A percentile compares a stretch with the other conserved stretches of the same genome.
phyloP scores from a whole-genome alignment of 2,888 invertebrate species.

The Netelia fuscicornis region DNA sequence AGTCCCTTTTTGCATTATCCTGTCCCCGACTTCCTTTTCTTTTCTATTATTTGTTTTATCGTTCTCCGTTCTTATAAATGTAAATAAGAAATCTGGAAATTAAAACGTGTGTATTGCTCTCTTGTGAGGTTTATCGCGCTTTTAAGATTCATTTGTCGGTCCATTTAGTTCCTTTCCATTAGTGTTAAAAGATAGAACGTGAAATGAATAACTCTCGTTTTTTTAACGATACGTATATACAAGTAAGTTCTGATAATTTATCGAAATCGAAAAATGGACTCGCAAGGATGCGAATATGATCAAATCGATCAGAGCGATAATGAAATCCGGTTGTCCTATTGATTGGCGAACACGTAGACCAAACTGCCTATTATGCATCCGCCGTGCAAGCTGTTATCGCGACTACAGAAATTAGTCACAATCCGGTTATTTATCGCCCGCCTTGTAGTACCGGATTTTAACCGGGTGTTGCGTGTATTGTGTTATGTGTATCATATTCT shows the following conservation, averaged over 20 bases:
- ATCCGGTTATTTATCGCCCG: constrained; percentile 21
- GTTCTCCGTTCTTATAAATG: background rate
- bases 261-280: constrained; percentile 19
- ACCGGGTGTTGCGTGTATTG: background rate
- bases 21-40: background rate
- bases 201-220: no score
- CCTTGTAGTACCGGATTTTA: background rate
- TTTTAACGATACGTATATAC: background rate
- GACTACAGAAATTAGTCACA: constrained; percentile 40
- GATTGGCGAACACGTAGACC: background rate
- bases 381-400: background rate
- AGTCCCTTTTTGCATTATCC: constrained; percentile 18
- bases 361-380: background rate
- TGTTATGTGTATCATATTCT: background rate
- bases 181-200: no score
- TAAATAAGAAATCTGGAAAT: background rate
- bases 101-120: no score
- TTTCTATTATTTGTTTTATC: constrained; percentile 5
- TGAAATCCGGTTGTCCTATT: constrained; percentile 42
- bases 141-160: no score
- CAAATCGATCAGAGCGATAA: constrained; percentile 38
- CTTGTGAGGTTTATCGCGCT: no score
- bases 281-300: constrained; percentile 34
- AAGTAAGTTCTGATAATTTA: background rate
- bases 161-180: no score